phyloP scores from a whole-genome alignment of 1,140 invertebrate genomes.

The Drosophila kurseongensis region DNA sequence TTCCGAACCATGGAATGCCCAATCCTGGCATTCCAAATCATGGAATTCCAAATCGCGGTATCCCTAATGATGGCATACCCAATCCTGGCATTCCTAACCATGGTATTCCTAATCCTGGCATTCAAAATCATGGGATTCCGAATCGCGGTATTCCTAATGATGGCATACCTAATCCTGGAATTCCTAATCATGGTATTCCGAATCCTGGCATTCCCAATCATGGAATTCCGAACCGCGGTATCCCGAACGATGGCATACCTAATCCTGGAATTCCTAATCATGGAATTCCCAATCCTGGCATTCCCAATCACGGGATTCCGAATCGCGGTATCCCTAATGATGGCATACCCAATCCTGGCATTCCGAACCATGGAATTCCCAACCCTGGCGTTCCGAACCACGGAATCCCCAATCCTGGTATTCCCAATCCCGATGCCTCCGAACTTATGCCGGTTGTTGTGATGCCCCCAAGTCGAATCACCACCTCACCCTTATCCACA shows the following conservation, averaged over 20 bases:
- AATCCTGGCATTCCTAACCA: slow-evolving; percentile 29
- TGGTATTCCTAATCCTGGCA: slow-evolving; percentile 24
- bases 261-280: slow-evolving; percentile 31
- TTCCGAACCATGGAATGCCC: slow-evolving; percentile 35
- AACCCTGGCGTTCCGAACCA: slow-evolving; percentile 27
- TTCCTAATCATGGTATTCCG: slow-evolving; percentile 15
- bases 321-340: slow-evolving; percentile 20
- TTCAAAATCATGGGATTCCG: slow-evolving; percentile 27
- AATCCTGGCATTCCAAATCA: slow-evolving; percentile 34
- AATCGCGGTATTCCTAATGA: slow-evolving; percentile 29
- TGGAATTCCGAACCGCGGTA: slow-evolving; percentile 27
- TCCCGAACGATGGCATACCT: slow-evolving; percentile 32
- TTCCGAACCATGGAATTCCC: slow-evolving; percentile 20
- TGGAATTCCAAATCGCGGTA: slow-evolving; percentile 31
- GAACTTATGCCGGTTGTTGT: slow-evolving; percentile 30
- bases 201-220: slow-evolving; percentile 30
- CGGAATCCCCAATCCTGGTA: slow-evolving; percentile 39
- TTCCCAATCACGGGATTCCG: slow-evolving; percentile 27
- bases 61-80: slow-evolving; percentile 27
- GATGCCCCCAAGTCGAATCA: slow-evolving; percentile 20
- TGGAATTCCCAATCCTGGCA: slow-evolving; percentile 23
- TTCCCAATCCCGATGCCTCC: slow-evolving; percentile 46
- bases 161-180: slow-evolving; percentile 34
- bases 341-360: slow-evolving; percentile 41
- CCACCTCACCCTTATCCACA: slow-evolving; percentile 10